These are phyloP conservation scores for Graphium colonna DNA, from an alignment of 2,888 invertebrate genomes.

Conservation along the genomic window DNA sequence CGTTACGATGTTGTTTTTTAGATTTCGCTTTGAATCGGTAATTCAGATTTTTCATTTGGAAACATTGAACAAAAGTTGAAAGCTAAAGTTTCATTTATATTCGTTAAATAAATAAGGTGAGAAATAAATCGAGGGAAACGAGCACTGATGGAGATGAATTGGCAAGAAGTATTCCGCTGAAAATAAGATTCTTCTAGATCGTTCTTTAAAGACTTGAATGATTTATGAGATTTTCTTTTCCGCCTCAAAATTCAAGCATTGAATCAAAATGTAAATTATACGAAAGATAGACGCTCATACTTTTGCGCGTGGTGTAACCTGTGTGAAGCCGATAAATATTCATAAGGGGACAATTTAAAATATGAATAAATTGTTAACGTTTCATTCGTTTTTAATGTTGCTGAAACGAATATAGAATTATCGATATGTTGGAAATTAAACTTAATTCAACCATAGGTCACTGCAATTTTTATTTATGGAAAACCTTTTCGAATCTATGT, in stretches of 20 bases:
- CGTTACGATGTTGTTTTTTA: too few species aligned
- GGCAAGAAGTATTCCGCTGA: conserved; percentile 3
- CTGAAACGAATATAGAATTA: too few species aligned
- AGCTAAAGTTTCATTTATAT: conserved; percentile 7
- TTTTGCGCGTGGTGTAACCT: too few species aligned
- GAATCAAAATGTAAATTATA: background rate
- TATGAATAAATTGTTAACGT: too few species aligned
- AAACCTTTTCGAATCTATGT: too few species aligned
- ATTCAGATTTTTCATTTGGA: conserved; percentile 1
- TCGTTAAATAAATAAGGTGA: conserved; percentile 1
- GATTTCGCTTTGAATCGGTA: background rate
- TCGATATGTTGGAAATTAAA: too few species aligned
- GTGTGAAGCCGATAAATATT: too few species aligned
- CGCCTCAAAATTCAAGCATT: conserved; percentile 1
- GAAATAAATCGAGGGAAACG: background rate
- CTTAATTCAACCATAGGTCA: too few species aligned
- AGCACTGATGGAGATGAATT: conserved; percentile 18
- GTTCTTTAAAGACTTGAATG: conserved; percentile 8
- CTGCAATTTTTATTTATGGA: too few species aligned
- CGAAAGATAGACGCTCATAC: too few species aligned
- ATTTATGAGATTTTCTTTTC: conserved; percentile 1
- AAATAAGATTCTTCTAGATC: conserved; percentile 9
- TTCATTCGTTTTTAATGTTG: too few species aligned
- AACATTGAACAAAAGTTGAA: background rate
- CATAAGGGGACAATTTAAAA: too few species aligned